phyloP scores from a whole-genome alignment of 2,113 vertebrate genomes.

The Mesocricetus auratus region DNA sequence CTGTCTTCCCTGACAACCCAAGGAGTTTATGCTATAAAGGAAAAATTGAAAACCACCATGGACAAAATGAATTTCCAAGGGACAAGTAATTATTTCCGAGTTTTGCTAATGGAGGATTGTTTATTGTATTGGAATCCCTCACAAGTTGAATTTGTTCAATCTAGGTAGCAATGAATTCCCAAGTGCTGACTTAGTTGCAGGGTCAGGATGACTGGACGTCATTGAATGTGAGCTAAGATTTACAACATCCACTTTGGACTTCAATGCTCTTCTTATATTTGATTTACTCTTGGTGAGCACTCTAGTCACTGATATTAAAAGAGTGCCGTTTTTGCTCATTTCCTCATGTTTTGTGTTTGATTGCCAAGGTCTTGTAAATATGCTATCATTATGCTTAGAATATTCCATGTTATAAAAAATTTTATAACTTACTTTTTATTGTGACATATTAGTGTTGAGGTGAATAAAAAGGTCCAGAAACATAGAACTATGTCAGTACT shows the following conservation, averaged over 20 bases:
- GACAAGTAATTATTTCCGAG: conserved; percentile 16
- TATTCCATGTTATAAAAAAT: conserved; percentile 31
- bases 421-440: conserved; percentile 56
- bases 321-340: conserved; percentile 6
- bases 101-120: conserved; percentile 57
- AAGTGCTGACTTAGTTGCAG: background rate
- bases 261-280: conserved; percentile 25
- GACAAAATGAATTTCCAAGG: conserved; percentile 46
- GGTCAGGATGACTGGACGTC: conserved; percentile 24
- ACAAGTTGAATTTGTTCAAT: conserved; percentile 35
- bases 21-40: background rate
- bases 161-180: conserved; percentile 44
- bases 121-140: conserved; percentile 43
- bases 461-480: background rate
- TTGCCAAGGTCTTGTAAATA: background rate
- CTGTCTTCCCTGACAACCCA: background rate
- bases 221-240: conserved; percentile 53
- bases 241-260: conserved; percentile 37
- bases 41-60: background rate
- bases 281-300: conserved; percentile 25
- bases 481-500: background rate
- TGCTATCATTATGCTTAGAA: conserved; percentile 27
- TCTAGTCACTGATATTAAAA: conserved; percentile 34
- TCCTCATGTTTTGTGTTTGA: conserved; percentile 47
- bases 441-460: conserved; percentile 50